Conservation (phyloP, 2,113 vertebrate genomes). For the Pachypanchax playfairii region DNA sequence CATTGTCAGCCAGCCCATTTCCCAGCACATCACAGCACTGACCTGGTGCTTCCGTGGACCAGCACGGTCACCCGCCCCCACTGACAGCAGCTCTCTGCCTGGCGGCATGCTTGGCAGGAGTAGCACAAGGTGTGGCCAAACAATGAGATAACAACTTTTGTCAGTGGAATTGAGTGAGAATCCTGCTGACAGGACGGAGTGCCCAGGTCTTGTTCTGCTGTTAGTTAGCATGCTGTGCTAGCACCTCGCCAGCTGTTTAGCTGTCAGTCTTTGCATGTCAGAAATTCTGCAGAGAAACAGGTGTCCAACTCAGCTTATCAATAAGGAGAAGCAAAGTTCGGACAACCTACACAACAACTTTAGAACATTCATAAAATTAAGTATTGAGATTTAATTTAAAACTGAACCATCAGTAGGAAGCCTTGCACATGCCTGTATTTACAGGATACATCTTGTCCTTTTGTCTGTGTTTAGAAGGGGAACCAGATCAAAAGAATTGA, state of each 20-base stretch:
- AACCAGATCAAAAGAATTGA: conserved; percentile 84
- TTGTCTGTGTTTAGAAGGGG: conserved; percentile 77
- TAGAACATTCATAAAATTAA: conserved; percentile 52
- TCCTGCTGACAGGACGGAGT: conserved; percentile 39
- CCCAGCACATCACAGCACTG: conserved; percentile 67
- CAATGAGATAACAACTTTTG: conserved; percentile 56
- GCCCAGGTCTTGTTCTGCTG: conserved; percentile 46
- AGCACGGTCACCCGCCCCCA: conserved; percentile 46
- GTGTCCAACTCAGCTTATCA: conserved; percentile 49
- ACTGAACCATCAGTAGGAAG: too few relatives aligned
- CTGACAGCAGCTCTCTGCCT: conserved; percentile 65
- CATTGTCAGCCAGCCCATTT: conserved; percentile 71
- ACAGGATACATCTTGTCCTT: not conserved
- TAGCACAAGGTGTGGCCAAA: conserved; percentile 50
- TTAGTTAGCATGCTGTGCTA: conserved; percentile 55
- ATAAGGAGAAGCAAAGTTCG: conserved; percentile 41
- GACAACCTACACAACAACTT: conserved; percentile 26
- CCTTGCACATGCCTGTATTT: conserved; percentile 32
- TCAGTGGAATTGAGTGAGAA: conserved; percentile 47
- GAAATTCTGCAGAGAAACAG: conserved; percentile 46
- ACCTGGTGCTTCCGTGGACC: conserved; percentile 62
- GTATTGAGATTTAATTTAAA: conserved; percentile 20
- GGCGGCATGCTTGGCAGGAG: conserved; percentile 57
- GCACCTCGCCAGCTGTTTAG: conserved; percentile 70
- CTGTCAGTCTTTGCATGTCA: conserved; percentile 71